Conservation (phyloP, 2,888 invertebrate genomes). For the Cyrtodaria siliqua region DNA sequence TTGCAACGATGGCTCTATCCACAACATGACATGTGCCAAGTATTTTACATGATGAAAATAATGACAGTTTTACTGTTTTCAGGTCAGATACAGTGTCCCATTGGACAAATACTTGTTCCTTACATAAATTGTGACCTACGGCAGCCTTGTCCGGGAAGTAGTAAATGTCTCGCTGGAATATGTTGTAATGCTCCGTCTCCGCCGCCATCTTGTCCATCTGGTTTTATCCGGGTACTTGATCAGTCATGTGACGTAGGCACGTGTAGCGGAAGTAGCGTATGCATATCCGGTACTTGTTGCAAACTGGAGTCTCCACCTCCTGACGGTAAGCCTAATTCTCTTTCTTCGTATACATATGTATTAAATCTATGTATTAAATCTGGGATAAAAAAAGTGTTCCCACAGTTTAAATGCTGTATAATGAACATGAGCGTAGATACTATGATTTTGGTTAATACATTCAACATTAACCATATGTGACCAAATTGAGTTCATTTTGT, state of each 20-base stretch:
- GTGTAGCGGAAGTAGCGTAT: slow-evolving; percentile 28
- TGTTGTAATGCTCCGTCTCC: slow-evolving; percentile 26
- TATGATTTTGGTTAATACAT: too few relatives aligned
- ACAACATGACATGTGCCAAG: too few relatives aligned
- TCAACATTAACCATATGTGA: too few relatives aligned
- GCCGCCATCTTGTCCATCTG: slow-evolving; percentile 24
- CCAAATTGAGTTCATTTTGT: too few relatives aligned
- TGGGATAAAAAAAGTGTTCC: too few relatives aligned
- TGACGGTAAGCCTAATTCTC: neutral
- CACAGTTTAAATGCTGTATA: too few relatives aligned
- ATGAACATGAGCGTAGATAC: too few relatives aligned
- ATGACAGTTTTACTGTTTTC: too few relatives aligned
- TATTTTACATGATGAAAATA: too few relatives aligned
- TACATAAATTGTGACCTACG: slow-evolving; percentile 39
- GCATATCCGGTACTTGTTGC: slow-evolving; percentile 49
- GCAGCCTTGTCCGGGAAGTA: slow-evolving; percentile 37
- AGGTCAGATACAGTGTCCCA: slow-evolving; percentile 17
- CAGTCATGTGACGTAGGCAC: slow-evolving; percentile 35
- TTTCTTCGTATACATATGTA: too few relatives aligned
- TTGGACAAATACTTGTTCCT: slow-evolving; percentile 19
- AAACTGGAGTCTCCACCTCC: slow-evolving; percentile 5
- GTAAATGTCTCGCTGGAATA: slow-evolving; percentile 35
- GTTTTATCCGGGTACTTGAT: slow-evolving; percentile 9
- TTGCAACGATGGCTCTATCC: too few relatives aligned
- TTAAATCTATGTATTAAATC: too few relatives aligned